Evolutionary conservation across 1,140 invertebrate species (phyloP), one percentile per base, ranked within the genome.

Genomic region (Trachelipus rathkii): DNA sequence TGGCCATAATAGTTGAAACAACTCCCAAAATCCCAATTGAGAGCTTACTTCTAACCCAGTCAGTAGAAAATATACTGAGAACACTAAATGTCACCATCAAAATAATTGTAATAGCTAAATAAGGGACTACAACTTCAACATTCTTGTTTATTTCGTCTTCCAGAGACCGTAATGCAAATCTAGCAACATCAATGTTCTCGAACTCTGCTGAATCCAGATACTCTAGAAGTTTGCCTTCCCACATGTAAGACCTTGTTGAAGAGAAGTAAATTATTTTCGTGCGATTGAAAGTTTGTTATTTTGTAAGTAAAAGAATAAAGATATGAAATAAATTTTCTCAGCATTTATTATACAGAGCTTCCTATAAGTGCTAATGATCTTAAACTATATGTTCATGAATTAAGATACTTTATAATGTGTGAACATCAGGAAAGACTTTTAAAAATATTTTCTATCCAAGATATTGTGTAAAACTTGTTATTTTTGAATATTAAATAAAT

Each of bases 11-110:
- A 0, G 95, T 93, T 0, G 93, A 95, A 7, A 97, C 83, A 81
- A 97, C 96, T 2, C 95, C 95, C 71, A 95, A 88, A n/a, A 97
- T 86, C 0, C 95, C 95, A 5, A 98, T 86, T 89, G 92, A 92
- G 0, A 95, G 94, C 84, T 97, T 95, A 33, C 93, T 95, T 66
- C 93, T 89, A 50, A 94, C 92, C 89, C 92, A 92, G 83, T 95
- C 93, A 2, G 88, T 85, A 91, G 93, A 93, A 90, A 92, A 92
- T 82, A 90, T 91, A 0, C 91, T 84, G 0, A 84, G 82, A 2
- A 91, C 84, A 15, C 89, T 90, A 84, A 96, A 96, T 46, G 92
- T 81, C 0, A 91, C 89, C 92, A 96, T 95, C 6, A 95, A 88
- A 53, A 92, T 85, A 82, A 95, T 93, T 0, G 94, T 95, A 23